phyloP scores from a whole-genome alignment of 2,113 vertebrate genomes.

The Scomber colias region DNA sequence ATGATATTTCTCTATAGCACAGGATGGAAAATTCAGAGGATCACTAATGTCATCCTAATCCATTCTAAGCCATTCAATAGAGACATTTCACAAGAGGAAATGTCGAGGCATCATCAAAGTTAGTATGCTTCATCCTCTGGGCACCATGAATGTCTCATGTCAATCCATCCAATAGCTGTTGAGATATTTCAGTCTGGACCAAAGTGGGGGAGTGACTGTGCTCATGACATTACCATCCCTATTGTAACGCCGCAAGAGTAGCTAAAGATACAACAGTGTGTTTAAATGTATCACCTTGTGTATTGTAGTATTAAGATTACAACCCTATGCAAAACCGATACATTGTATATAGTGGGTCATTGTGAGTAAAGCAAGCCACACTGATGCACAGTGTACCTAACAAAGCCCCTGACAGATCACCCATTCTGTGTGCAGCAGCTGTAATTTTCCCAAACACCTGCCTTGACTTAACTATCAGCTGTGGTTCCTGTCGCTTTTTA shows the following conservation, averaged over 20 bases:
- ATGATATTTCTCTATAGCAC: background rate
- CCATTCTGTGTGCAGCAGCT: conserved; percentile 56
- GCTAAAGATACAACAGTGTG: background rate
- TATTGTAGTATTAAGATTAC: conserved; percentile 16
- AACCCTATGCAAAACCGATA: conserved; percentile 19
- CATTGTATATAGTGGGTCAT: conserved; percentile 30
- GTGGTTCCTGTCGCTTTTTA: conserved; percentile 75
- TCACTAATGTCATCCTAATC: too few relatives aligned
- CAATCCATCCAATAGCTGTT: background rate
- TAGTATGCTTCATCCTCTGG: background rate
- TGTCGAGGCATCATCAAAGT: background rate
- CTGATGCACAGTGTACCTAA: conserved; percentile 44
- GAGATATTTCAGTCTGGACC: background rate
- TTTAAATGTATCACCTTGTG: conserved; percentile 6
- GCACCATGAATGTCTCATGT: background rate
- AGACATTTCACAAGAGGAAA: background rate
- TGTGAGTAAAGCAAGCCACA: conserved; percentile 20
- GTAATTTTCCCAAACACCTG: conserved; percentile 81
- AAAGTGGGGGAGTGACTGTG: background rate
- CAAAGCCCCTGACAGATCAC: conserved; percentile 64
- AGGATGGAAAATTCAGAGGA: too few relatives aligned
- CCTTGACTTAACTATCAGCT: conserved; percentile 74
- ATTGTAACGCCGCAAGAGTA: background rate
- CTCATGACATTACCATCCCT: background rate
- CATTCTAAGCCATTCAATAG: too few relatives aligned